Percentiles rank a stretch among this genome's conserved stretches.
Evolutionary conservation across 2,797 vertebrate species (phyloP).

Genomic region (Epinephelus malabaricus): DNA sequence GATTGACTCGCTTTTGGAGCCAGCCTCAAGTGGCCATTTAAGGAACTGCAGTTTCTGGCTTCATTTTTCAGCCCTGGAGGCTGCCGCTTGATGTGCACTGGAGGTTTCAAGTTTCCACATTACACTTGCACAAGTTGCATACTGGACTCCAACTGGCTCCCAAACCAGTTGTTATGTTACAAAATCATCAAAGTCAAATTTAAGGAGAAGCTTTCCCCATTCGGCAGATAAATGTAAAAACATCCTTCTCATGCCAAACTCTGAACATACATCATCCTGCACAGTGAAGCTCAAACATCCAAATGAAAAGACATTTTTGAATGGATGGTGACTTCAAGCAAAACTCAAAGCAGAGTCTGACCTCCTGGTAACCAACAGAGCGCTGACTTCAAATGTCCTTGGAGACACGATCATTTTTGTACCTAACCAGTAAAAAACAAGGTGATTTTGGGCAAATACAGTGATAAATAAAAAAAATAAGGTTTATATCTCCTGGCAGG

Average conservation of each 20-base stretch:
- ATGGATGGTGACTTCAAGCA: background rate
- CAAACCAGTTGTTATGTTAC: no score
- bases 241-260: background rate
- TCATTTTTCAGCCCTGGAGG: no score
- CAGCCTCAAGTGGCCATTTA: no score
- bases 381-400: background rate
- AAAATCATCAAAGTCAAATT: no score
- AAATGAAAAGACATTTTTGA: background rate
- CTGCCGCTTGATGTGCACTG: no score
- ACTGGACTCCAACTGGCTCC: no score
- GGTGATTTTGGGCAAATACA: background rate
- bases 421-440: background rate
- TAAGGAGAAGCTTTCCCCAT: background rate
- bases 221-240: background rate
- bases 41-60: no score
- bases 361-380: background rate
- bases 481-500: conserved; percentile 16
- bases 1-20: no score
- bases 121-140: no score
- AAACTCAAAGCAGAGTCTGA: background rate
- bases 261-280: background rate
- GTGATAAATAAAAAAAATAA: conserved; percentile 31
- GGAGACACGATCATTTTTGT: background rate
- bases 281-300: background rate
- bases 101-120: no score